Conservation (phyloP, 2,888 invertebrate species). For the Anoplius nigerrimus region DNA sequence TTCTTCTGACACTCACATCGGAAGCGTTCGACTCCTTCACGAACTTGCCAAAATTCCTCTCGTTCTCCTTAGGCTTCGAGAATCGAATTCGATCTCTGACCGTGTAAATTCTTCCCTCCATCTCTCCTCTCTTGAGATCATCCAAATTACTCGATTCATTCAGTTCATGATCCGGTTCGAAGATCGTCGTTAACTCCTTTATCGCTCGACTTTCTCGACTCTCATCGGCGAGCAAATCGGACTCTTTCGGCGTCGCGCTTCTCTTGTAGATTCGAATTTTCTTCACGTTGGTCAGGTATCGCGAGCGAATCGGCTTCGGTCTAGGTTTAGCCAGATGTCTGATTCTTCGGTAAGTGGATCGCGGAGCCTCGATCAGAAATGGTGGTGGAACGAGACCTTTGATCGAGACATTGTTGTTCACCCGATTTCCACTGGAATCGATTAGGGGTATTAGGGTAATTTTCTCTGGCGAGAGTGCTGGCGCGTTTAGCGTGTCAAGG, state of each 20-base stretch:
- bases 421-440: not conserved
- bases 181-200: too few species aligned
- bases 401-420: not conserved
- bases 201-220: not conserved
- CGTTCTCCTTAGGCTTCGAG: constrained; percentile 48
- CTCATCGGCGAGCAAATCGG: constrained; percentile 5
- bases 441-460: not conserved
- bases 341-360: constrained; percentile 27
- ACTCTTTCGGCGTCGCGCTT: not conserved
- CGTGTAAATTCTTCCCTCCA: constrained; percentile 50
- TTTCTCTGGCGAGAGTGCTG: not conserved
- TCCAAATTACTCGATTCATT: not conserved
- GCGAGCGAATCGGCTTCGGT: not conserved
- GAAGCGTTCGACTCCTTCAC: constrained; percentile 33
- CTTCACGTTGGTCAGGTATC: constrained; percentile 26
- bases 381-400: not conserved
- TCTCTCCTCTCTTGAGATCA: constrained; percentile 18
- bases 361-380: not conserved
- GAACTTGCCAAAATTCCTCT: constrained; percentile 45
- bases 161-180: not conserved
- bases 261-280: constrained; percentile 40
- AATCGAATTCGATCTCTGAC: constrained; percentile 56
- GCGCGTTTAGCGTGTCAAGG: not conserved
- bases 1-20: constrained; percentile 55
- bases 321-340: too few species aligned